Base-by-base conservation (phyloP, 2,797 vertebrate genomes). In the Agapornis canus region DNA sequence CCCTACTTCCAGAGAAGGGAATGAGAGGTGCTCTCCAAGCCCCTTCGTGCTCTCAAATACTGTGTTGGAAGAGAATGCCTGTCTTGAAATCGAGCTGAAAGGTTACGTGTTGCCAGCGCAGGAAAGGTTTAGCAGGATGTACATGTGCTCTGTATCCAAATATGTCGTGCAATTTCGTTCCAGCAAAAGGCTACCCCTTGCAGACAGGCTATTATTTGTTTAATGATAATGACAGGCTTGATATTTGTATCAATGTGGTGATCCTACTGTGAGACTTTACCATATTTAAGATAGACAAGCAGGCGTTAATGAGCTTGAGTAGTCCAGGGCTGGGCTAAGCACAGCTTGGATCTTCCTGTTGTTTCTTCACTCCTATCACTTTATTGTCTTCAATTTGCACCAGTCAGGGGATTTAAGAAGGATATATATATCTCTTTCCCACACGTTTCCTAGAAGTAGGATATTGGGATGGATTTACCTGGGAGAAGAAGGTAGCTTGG, bases 151-250 rank as follows among this genome's bases (percentile, higher is more conserved):
- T 57, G 18, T 51, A 49, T 15, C 72, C 87, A 77, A 54, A 57
- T 42, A 42, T 22, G 56, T 20, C 65, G 7, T 68, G 83, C 51
- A 35, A 57, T 68, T 77, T 54, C 65, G 26, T 63, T 39, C 42
- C 70, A 89, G 83, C 40, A 39, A 17, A 39, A 86, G 76, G 86
- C 87, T 86, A 68, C 65, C 72, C 72, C 86, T 85, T 63, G 89
- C 84, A 91, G 84, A 43, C 57, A 78, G 72, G 79, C 72, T 95
- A 82, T n/a, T 78, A 83, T 95, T 95, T 94, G 65, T 51, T 83
- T 87, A 86, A 91, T 68, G 52, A 19, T 79, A 79, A 86, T 82
- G 59, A 63, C 39, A 65, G 65, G 71, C 63, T 82, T 68, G 51
- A 13, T 65, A 64, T 51, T 75, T 47, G 43, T 79, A 82, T 81